These are phyloP conservation scores for Triops cancriformis DNA, from an alignment of 1,140 invertebrate species.

Conservation along the genomic window DNA sequence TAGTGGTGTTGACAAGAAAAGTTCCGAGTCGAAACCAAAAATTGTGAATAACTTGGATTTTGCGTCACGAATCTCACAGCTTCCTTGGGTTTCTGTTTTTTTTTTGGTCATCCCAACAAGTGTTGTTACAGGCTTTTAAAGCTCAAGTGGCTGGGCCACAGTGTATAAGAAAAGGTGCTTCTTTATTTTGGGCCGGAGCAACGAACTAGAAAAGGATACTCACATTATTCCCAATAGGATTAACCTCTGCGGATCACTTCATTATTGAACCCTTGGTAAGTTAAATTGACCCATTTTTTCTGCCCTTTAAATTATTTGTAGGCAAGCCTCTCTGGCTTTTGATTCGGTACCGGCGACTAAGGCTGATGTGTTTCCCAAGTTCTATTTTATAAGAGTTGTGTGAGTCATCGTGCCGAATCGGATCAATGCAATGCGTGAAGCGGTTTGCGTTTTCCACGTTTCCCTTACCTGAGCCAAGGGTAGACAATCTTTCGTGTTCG, in stretches of 20 bases:
- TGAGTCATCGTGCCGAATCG: background rate
- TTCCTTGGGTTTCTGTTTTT: too few species aligned
- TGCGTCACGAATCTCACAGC: too few species aligned
- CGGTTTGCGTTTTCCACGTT: conserved; percentile 1
- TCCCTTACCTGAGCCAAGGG: background rate
- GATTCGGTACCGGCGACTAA: too few species aligned
- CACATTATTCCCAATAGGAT: background rate
- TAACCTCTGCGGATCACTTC: background rate
- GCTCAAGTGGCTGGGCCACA: background rate
- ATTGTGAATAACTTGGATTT: too few species aligned
- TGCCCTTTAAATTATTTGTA: too few species aligned
- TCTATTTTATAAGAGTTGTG: background rate
- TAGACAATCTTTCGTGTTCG: background rate
- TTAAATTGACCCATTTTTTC: background rate
- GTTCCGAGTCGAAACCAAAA: too few species aligned
- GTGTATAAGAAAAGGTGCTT: background rate
- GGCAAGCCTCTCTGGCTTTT: too few species aligned
- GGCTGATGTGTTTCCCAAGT: too few species aligned
- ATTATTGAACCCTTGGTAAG: background rate
- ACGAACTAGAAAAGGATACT: background rate
- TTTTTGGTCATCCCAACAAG: background rate
- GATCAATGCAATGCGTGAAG: background rate
- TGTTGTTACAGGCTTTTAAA: background rate
- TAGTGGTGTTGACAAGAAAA: background rate
- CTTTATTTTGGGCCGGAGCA: background rate